phyloP scores from a whole-genome alignment of 2,113 vertebrate species.

The Proteles cristata region DNA sequence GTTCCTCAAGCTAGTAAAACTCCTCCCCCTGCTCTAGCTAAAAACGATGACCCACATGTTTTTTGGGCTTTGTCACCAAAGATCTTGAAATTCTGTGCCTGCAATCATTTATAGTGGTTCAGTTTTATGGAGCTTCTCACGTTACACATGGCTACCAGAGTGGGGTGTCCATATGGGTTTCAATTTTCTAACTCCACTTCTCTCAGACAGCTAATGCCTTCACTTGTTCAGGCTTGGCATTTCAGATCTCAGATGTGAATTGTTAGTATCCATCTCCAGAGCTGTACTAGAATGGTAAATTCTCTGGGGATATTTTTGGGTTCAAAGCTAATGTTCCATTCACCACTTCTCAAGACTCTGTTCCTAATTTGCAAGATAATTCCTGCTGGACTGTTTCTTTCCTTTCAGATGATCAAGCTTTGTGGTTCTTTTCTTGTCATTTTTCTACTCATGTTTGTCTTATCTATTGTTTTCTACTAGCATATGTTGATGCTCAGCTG shows the following conservation, averaged over 20 bases:
- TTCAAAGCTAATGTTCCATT: constrained; percentile 31
- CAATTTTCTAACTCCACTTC: neutral
- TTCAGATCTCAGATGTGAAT: neutral
- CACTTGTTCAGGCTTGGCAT: neutral
- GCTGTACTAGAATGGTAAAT: neutral
- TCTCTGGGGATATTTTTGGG: constrained; percentile 38
- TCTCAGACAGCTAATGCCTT: neutral
- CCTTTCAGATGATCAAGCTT: neutral
- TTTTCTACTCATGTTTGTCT: neutral
- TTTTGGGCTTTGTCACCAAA: neutral
- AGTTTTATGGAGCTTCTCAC: neutral
- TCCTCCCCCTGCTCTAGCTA: neutral
- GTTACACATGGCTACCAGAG: neutral
- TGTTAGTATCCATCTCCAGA: neutral
- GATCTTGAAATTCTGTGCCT: neutral
- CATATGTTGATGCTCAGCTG: neutral
- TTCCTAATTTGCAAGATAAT: neutral
- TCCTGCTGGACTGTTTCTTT: constrained; percentile 15
- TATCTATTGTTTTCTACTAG: constrained; percentile 35
- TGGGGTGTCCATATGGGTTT: neutral
- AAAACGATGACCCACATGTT: neutral
- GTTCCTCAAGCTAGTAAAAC: neutral
- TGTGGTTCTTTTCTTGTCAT: neutral
- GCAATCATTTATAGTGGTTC: neutral
- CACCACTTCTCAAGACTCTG: neutral